Conservation (phyloP, 2,888 invertebrate species). For the Parnassius orleans region DNA sequence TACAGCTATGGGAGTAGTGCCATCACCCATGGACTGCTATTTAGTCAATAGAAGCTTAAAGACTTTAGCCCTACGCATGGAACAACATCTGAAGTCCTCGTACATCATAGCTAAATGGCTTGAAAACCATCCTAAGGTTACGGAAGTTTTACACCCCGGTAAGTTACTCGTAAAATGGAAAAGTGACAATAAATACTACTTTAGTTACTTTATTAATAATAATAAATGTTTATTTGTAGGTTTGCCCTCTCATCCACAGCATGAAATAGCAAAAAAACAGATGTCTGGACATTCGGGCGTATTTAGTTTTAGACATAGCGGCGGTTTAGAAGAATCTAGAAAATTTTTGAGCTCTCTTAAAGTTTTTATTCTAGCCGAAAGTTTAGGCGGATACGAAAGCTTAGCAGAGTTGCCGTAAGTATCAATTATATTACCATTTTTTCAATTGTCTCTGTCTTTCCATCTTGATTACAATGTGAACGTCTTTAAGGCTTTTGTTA, state of each 20-base stretch:
- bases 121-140: conserved; percentile 88
- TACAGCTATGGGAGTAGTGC: conserved; percentile 93
- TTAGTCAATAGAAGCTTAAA: conserved; percentile 96
- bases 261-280: conserved; percentile 89
- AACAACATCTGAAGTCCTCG: conserved; percentile 90
- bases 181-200: not conserved
- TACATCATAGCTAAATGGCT: conserved; percentile 90
- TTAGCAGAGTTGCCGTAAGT: conserved; percentile 95
- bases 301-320: conserved; percentile 92
- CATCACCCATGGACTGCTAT: conserved; percentile 98
- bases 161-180: conserved; percentile 32
- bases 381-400: conserved; percentile 97
- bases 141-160: conserved; percentile 92
- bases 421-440: conserved; percentile 7
- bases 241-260: conserved; percentile 92
- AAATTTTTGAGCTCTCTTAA: conserved; percentile 88
- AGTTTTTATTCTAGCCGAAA: conserved; percentile 94
- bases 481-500: too few species aligned
- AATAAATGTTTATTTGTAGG: conserved; percentile 67
- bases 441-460: too few species aligned
- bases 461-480: too few species aligned
- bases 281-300: conserved; percentile 95
- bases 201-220: not conserved
- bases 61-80: conserved; percentile 95
- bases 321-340: conserved; percentile 85